Base-by-base conservation (phyloP, 2,113 vertebrate genomes). In the Pipra filicauda region DNA sequence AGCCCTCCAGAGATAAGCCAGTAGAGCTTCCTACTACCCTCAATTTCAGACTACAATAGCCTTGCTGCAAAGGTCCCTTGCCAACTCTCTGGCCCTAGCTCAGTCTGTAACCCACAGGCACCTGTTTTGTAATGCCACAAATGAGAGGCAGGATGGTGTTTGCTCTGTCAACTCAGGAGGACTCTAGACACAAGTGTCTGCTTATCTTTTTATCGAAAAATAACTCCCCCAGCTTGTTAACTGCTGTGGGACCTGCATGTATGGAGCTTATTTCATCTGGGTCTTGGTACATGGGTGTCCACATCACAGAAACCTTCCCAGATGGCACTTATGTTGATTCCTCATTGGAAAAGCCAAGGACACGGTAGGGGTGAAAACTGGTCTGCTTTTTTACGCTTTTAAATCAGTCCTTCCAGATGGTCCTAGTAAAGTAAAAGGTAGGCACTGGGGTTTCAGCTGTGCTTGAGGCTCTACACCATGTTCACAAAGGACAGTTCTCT, bases 281-380 rank as follows among this genome's bases (percentile, higher is more conserved):
- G 41, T 71, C 49, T 49, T 70, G 37, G 23, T 52, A 69, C 52
- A 23, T 37, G 67, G 71, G 46, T 89, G 87, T 88, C 54, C 84
- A 39, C 71, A 89, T 85, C 91, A 89, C 20, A 88, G 81, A 87
- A 96, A 69, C 66, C 71, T 93, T 91, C 58, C 81, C 87, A 88
- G 70, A 85, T 94, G 93, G 62, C 88, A n/a, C 70, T 78, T 61
- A 7, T 21, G 15, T 65, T 78, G 80, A 79, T 58, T 87, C 28
- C 44, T 82, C 37, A 17, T 9, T 85, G 58, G 70, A 79, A 82
- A 91, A 95, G 85, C 66, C 91, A 89, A 93, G 62, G 70, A 73
- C 61, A 65, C 73, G 37, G 66, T 22, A 85, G 84, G 58, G 41
- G 54, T 79, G 57, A 78, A 89, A 89, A 65, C 41, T 12, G 12